Evolutionary conservation across 2,888 invertebrate genomes (phyloP), one percentile per base, ranked within the genome.

Genomic region (Thumatha senex): DNA sequence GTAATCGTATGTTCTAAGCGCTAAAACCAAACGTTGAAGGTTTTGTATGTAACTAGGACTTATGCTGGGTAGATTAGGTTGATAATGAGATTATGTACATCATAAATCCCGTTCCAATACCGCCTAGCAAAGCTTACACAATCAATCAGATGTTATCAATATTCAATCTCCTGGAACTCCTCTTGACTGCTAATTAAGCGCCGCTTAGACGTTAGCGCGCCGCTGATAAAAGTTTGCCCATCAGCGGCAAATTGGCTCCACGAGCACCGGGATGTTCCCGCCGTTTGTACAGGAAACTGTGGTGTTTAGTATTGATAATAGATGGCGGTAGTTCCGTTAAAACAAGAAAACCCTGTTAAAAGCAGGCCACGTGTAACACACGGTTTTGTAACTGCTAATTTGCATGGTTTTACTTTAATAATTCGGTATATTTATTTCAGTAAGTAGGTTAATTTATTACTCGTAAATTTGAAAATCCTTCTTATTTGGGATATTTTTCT

Each of bases 161-260:
- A 67, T 75, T 76, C 79, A 75, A 82, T 81, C 82, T 83, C 78
- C 80, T 74, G 76, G 51, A 43, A 42, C 35, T 51, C 45, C 35
- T 51, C 45, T 56, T 40, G 44, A 39, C 34, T 44, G 61, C 65
- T 80, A 78, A 81, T 80, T 74, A 74, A 67, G 15, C 67, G 51
- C 54, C 54, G 58, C 56, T 59, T 35, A 47, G 42, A 59, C 64
- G 52, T 46, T 45, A 62, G 58, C 64, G 65, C 42, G 40, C 30
- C 36, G 24, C 51, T 47, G 71, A 69, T 70, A 69, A 70, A 76
- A 76, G 76, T 83, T 82, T 61, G 42, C 64, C 69, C 78, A 80
- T 82, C 80, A 79, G 57, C 58, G 40, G 46, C 38, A 38, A 54
- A 60, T 61, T 62, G 56, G 58, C 46, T 54, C 14, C 34, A n/a